Evolutionary conservation across 1,140 invertebrate species (phyloP).

Genomic region (Latrodectus geometricus): DNA sequence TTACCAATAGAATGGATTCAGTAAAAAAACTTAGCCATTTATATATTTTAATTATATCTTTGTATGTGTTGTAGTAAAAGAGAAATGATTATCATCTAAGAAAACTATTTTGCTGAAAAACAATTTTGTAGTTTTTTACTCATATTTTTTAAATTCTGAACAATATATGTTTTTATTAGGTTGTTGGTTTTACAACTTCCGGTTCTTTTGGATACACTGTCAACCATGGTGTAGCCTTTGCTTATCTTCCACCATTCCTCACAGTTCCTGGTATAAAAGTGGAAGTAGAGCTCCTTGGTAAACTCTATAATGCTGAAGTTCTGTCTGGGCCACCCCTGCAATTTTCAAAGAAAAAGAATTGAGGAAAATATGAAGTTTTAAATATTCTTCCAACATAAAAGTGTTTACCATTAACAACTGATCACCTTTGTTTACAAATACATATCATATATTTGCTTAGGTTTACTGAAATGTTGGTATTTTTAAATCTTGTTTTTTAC

Average conservation of each 20-base stretch:
- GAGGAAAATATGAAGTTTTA: neutral
- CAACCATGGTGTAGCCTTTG: slow-evolving; percentile 66
- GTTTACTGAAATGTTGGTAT: too few species aligned
- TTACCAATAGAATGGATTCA: too few species aligned
- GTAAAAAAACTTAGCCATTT: too few species aligned
- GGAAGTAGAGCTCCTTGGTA: slow-evolving; percentile 67
- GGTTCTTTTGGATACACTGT: slow-evolving; percentile 67
- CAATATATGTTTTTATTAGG: slow-evolving; percentile 58
- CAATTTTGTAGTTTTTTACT: neutral
- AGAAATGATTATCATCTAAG: neutral
- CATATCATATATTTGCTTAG: neutral
- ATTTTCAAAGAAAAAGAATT: slow-evolving; percentile 55
- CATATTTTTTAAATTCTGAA: neutral
- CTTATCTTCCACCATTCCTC: slow-evolving; percentile 67
- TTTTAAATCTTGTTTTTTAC: too few species aligned
- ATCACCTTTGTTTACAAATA: neutral
- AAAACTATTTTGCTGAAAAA: neutral
- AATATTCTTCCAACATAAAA: slow-evolving; percentile 19
- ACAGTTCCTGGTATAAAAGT: slow-evolving; percentile 64
- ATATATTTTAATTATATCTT: too few species aligned
- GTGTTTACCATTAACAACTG: neutral
- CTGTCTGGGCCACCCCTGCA: slow-evolving; percentile 62
- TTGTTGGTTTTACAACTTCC: slow-evolving; percentile 69
- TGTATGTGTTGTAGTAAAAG: neutral
- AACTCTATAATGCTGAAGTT: slow-evolving; percentile 64